A percentile compares a stretch with the other conserved stretches of the same genome.
phyloP scores from a whole-genome alignment of 2,888 invertebrate genomes.

The Pristionchus entomophagus region DNA sequence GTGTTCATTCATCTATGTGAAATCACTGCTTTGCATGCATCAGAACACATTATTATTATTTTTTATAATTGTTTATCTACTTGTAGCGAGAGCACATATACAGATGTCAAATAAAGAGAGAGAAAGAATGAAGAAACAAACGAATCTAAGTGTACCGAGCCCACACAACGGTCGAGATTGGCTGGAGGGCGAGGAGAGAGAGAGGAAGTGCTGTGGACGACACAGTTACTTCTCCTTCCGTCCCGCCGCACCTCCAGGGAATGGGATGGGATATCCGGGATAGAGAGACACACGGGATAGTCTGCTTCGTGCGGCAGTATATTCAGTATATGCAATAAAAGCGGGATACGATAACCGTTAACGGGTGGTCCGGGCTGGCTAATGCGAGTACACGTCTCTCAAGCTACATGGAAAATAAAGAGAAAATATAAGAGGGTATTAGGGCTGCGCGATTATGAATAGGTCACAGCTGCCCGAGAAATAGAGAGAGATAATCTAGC shows the following conservation, averaged over 20 bases:
- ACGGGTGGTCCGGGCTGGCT: not conserved
- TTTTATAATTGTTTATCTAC: slow-evolving; percentile 33
- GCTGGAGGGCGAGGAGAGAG: not conserved
- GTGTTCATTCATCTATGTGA: no score
- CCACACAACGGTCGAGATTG: slow-evolving; percentile 5
- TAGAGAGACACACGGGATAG: slow-evolving; percentile 8
- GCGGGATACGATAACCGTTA: slow-evolving; percentile 20
- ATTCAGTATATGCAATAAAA: not conserved
- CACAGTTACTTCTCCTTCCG: not conserved
- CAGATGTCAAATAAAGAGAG: not conserved
- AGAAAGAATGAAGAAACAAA: not conserved
- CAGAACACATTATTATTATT: not conserved
- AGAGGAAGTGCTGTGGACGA: slow-evolving; percentile 18
- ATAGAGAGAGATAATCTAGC: not conserved
- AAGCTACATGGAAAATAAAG: not conserved
- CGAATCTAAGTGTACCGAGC: slow-evolving; percentile 32
- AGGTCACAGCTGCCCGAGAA: no score
- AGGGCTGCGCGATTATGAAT: no score
- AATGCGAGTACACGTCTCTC: slow-evolving; percentile 36
- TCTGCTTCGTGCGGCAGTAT: not conserved
- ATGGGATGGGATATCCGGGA: slow-evolving; percentile 9
- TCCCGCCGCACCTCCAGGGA: not conserved
- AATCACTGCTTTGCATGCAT: no score
- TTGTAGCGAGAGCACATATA: slow-evolving; percentile 18
- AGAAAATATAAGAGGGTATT: not conserved